Base-by-base conservation (phyloP, 2,797 vertebrate genomes). In the Anas capensis region DNA sequence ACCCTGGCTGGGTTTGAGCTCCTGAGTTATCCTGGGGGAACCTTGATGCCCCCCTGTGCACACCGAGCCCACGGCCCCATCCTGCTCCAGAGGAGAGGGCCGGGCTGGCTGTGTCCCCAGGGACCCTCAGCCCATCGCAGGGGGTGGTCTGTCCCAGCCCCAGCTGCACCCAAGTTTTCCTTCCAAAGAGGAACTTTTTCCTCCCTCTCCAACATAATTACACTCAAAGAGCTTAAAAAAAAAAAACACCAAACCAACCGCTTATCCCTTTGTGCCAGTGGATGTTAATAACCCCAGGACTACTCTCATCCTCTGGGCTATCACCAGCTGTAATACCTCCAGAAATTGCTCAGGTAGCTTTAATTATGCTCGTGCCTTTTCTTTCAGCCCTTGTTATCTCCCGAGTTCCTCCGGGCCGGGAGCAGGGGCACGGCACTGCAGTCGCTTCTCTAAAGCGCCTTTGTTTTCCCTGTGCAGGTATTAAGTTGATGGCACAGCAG, bases 391-490 rank as follows among this genome's bases (percentile, higher is more conserved):
- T 84, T 76, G 92, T 94, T 98, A 96, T 97, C 97, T 97, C 95
- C 92, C 31, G 33, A 92, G 96, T 96, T 95, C 76, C 66, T 91
- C 17, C 6, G 20, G 70, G 86, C 75, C 68, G 75, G 86, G 95
- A 91, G 89, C 82, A 77, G 96, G 95, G 88, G 83, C 83, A 71
- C 3, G 1, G 83, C 24, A 38, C 40, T 8, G 7, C 38, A 46
- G 8, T 44, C 6, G 11, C 82, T 96, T 95, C 95, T 96, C 97
- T 97, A 93, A 97, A 97, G 97, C 90, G 53, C 93, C 93, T 97
- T 98, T 98, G 98, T 98, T 98, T 97, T 92, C 92, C 64, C 61
- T 7, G 88, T 11, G 26, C 97, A 97, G 98, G 97, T 98, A 97
- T 97, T 93, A 96, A 95, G 95, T 93, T 85, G 97, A 95, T 97